phyloP scores from a whole-genome alignment of 1,140 invertebrate species.

The Hylaeus anthracinus region DNA sequence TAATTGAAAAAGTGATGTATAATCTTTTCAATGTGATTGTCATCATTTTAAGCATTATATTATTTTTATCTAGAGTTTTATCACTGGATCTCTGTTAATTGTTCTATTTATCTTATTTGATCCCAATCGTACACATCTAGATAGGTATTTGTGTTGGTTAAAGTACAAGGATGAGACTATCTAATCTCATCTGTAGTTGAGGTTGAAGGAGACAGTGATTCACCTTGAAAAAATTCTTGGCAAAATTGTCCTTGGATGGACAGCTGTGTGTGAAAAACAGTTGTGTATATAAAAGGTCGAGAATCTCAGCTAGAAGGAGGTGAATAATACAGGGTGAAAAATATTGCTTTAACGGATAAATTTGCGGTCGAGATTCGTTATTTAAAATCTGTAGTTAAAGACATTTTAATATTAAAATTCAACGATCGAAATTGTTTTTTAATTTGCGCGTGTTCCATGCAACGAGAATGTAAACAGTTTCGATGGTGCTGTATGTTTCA shows the following conservation, averaged over 20 bases:
- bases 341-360: background rate
- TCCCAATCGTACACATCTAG: background rate
- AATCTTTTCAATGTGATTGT: background rate
- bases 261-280: conserved; percentile 42
- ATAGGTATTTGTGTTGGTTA: too few relatives aligned
- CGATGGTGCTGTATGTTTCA: too few relatives aligned
- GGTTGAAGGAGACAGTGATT: conserved; percentile 57
- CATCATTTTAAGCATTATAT: background rate
- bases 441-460: background rate
- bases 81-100: background rate
- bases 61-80: background rate
- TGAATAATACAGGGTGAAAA: conserved; percentile 14
- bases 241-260: conserved; percentile 54
- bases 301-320: conserved; percentile 47
- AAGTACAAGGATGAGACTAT: background rate
- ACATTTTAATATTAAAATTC: too few relatives aligned
- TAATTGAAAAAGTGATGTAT: background rate
- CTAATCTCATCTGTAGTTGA: conserved; percentile 41
- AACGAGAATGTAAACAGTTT: too few relatives aligned
- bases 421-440: too few relatives aligned
- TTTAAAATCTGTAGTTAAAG: background rate
- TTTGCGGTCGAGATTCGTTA: background rate
- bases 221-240: conserved; percentile 66
- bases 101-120: background rate
- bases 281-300: conserved; percentile 24